These are phyloP conservation scores for Danio aesculapii DNA, from an alignment of 2,797 vertebrate species.

Conservation along the genomic window DNA sequence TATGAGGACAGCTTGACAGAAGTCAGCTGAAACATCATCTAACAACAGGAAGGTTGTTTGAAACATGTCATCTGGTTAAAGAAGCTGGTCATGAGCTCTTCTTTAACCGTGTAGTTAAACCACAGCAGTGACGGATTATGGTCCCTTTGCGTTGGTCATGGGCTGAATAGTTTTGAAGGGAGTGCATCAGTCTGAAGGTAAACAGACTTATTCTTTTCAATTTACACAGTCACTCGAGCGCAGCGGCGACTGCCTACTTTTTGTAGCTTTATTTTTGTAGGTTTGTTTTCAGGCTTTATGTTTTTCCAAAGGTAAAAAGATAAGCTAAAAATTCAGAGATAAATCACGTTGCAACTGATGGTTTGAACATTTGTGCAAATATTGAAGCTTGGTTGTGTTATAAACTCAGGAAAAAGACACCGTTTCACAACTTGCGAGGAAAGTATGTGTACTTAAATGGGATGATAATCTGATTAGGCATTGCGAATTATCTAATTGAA, in stretches of 20 bases:
- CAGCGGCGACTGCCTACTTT: not conserved
- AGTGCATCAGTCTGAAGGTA: not conserved
- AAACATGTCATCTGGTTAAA: not conserved
- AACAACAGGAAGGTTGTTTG: not conserved
- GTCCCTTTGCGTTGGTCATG: not conserved
- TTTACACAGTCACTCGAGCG: not conserved
- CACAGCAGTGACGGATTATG: not conserved
- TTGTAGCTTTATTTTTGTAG: not conserved
- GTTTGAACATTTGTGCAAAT: not conserved
- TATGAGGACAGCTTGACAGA: constrained; percentile 4
- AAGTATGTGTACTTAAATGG: not conserved
- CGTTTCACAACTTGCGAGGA: not conserved
- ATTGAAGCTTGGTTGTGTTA: not conserved
- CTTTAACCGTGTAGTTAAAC: not conserved
- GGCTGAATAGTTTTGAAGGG: not conserved
- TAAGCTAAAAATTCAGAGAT: not conserved
- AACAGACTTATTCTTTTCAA: not conserved
- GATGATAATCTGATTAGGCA: not conserved
- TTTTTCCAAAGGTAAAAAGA: not conserved
- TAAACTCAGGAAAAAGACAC: not conserved
- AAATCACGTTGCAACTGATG: not conserved
- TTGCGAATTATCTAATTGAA: not conserved
- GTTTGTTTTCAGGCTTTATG: not conserved
- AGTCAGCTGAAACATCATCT: not conserved
- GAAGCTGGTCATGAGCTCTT: not conserved